A percentile compares a stretch with the other conserved stretches of the same genome.
Conservation (phyloP, 2,888 invertebrate genomes). For the Adelognathus sp. region DNA sequence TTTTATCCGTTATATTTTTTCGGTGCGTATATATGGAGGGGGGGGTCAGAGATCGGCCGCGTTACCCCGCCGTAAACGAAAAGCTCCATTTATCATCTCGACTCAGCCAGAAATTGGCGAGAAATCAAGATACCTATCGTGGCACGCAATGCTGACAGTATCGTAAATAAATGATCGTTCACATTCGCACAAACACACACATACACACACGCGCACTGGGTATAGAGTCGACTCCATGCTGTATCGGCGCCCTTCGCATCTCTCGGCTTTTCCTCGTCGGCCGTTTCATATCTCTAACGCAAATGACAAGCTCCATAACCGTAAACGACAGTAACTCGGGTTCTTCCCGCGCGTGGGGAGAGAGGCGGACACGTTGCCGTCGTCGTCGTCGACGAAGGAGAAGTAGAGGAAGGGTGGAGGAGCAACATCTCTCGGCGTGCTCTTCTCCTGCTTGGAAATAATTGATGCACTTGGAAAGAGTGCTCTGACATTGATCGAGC, state of each 20-base stretch:
- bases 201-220: not conserved
- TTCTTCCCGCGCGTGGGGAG: conserved; percentile 8
- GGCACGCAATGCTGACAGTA: conserved; percentile 29
- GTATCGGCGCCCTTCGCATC: conserved; percentile 45
- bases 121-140: conserved; percentile 53
- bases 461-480: conserved; percentile 58
- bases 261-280: conserved; percentile 1
- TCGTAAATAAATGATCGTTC: conserved; percentile 50
- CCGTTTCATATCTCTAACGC: conserved; percentile 37
- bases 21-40: too few relatives aligned
- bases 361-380: too few relatives aligned
- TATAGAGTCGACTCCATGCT: conserved; percentile 45
- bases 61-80: not conserved
- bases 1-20: not conserved
- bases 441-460: conserved; percentile 57
- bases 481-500: conserved; percentile 60
- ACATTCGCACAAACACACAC: conserved; percentile 4
- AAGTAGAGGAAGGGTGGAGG: not conserved
- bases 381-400: not conserved
- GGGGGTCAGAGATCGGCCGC: not conserved
- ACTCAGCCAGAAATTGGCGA: conserved; percentile 36
- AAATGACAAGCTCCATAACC: conserved; percentile 48
- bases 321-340: conserved; percentile 39
- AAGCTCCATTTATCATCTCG: conserved; percentile 43
- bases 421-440: conserved; percentile 33